phyloP scores from a whole-genome alignment of 2,888 invertebrate species.

The Enchytraeus crypticus region DNA sequence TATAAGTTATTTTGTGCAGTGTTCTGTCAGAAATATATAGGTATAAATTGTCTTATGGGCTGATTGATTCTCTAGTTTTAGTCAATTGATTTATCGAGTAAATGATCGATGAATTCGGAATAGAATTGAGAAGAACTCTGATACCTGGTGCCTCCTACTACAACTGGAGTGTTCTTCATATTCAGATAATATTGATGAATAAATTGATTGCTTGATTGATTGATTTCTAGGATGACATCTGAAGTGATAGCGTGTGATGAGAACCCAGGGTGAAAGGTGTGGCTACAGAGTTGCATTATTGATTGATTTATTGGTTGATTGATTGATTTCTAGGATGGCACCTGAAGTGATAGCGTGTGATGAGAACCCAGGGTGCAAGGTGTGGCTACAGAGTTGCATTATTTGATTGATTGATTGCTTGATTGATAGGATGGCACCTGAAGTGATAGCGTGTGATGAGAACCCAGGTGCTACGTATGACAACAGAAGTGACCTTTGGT shows the following conservation, averaged over 20 bases:
- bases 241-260: slow-evolving; percentile 99
- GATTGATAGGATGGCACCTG: slow-evolving; percentile 88
- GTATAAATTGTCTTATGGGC: too few relatives aligned
- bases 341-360: slow-evolving; percentile 99
- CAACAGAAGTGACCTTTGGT: slow-evolving; percentile 64
- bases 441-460: slow-evolving; percentile 99
- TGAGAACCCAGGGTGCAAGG: slow-evolving; percentile 76
- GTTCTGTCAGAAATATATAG: too few relatives aligned
- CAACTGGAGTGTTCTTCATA: too few relatives aligned
- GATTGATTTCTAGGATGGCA: slow-evolving; percentile 63
- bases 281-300: background rate
- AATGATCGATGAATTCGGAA: too few relatives aligned
- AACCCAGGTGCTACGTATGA: slow-evolving; percentile 99
- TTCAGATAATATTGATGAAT: background rate
- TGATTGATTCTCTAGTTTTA: too few relatives aligned
- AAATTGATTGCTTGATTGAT: background rate
- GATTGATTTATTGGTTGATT: background rate
- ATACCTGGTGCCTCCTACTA: too few relatives aligned
- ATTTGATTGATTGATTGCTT: slow-evolving; percentile 37
- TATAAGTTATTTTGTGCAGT: too few relatives aligned
- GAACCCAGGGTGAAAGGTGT: slow-evolving; percentile 68
- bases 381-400: background rate
- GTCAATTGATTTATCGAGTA: too few relatives aligned
- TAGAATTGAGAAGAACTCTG: too few relatives aligned
- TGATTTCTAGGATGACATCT: slow-evolving; percentile 71